phyloP scores from a whole-genome alignment of 2,797 vertebrate species.

The Coregonus suidteri region DNA sequence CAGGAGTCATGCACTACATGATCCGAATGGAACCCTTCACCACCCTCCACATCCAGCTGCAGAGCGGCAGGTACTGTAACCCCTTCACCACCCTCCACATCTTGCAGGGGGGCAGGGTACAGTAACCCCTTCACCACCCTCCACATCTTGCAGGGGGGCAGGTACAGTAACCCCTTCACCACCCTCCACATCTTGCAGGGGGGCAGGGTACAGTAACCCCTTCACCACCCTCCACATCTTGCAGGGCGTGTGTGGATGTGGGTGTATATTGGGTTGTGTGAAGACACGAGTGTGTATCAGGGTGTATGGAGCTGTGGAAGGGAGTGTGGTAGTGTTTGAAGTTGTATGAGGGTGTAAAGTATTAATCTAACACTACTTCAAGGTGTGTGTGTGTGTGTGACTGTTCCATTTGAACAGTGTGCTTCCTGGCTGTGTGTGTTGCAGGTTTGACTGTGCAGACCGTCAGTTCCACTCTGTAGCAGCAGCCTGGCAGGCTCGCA shows the following conservation, averaged over 20 bases:
- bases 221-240: constrained; percentile 95
- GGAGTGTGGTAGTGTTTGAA: not conserved
- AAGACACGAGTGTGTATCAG: not conserved
- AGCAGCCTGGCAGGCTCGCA: constrained; percentile 93
- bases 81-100: constrained; percentile 83
- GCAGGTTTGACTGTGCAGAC: constrained; percentile 94
- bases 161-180: constrained; percentile 67
- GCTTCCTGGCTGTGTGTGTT: not conserved
- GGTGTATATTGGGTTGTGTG: not conserved
- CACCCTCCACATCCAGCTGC: constrained; percentile 93
- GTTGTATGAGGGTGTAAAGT: not conserved
- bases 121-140: no score
- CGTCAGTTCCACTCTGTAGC: constrained; percentile 96
- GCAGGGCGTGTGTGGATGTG: constrained; percentile 2
- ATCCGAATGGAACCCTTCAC: constrained; percentile 97
- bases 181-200: constrained; percentile 97
- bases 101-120: constrained; percentile 94
- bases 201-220: constrained; percentile 79
- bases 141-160: no score
- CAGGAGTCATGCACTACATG: constrained; percentile 99
- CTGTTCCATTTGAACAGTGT: not conserved
- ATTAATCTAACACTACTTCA: no score
- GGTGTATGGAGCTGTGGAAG: not conserved
- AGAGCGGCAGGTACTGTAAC: constrained; percentile 86
- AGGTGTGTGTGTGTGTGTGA: not conserved